phyloP scores from a whole-genome alignment of 2,797 vertebrate genomes.

The Semotilus atromaculatus region DNA sequence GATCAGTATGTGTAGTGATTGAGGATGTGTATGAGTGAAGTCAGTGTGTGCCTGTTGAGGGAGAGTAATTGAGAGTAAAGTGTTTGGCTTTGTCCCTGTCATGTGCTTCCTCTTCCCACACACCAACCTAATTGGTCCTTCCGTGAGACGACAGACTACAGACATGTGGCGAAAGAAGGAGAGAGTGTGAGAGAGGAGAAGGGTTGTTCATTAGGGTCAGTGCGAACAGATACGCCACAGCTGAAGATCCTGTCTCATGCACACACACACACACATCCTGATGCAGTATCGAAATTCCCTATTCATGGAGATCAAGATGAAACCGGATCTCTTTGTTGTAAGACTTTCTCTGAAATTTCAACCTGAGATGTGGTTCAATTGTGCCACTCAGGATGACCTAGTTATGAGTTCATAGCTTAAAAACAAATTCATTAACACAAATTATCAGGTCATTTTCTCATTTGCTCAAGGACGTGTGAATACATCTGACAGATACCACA shows the following conservation, averaged over 20 bases:
- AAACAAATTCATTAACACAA: slow-evolving; percentile 60
- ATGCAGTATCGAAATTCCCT: slow-evolving; percentile 16
- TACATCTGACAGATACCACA: slow-evolving; percentile 54
- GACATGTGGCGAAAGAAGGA: slow-evolving; percentile 26
- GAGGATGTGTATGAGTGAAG: slow-evolving; percentile 6
- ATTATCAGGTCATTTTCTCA: slow-evolving; percentile 50
- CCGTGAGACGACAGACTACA: slow-evolving; percentile 55
- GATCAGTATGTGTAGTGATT: not conserved
- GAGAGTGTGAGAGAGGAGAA: slow-evolving; percentile 58
- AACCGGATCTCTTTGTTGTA: not conserved
- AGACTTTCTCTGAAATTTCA: not conserved
- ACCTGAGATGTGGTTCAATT: slow-evolving; percentile 2
- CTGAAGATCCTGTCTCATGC: slow-evolving; percentile 58
- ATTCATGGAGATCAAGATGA: slow-evolving; percentile 1
- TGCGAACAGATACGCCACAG: slow-evolving; percentile 64
- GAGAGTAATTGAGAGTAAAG: slow-evolving; percentile 54
- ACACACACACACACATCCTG: slow-evolving; percentile 56
- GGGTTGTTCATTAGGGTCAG: slow-evolving; percentile 61
- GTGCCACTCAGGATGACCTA: slow-evolving; percentile 35
- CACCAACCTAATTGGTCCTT: slow-evolving; percentile 62
- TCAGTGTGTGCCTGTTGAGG: slow-evolving; percentile 19
- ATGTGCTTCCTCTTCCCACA: slow-evolving; percentile 57
- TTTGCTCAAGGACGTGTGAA: slow-evolving; percentile 46
- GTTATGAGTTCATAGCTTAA: slow-evolving; percentile 45
- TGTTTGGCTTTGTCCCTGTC: slow-evolving; percentile 58